Conservation (phyloP, 2,797 vertebrate species). For the Oceanodroma leucorhoa region DNA sequence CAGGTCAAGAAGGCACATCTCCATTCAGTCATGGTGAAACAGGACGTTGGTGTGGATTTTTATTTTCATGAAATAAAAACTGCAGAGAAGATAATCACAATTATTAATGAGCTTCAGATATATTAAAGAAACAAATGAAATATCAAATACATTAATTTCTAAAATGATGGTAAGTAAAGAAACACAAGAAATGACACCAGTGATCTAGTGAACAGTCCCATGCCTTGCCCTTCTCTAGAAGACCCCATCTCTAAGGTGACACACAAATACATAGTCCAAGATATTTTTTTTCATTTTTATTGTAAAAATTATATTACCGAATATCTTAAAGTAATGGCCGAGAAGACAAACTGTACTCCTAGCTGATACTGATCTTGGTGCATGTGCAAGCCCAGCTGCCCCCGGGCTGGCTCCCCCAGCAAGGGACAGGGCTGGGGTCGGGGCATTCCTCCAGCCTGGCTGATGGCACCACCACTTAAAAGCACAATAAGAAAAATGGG, state of each 20-base stretch:
- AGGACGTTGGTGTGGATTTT: not conserved
- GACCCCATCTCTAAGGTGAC: not conserved
- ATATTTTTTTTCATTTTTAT: not conserved
- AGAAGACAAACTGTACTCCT: not conserved
- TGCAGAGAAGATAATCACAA: not conserved
- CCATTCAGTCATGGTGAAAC: not conserved
- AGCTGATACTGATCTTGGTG: not conserved
- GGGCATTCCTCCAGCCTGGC: not conserved
- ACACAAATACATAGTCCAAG: fast-evolving
- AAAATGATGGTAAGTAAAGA: not conserved
- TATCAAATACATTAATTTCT: not conserved
- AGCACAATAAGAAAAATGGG: not conserved
- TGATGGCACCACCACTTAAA: not conserved
- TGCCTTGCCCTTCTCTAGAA: not conserved
- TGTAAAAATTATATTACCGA: not conserved
- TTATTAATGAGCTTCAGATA: not conserved
- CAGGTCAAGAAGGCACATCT: not conserved
- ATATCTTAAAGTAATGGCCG: not conserved
- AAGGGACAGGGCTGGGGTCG: not conserved
- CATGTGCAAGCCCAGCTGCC: not conserved
- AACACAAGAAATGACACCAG: not conserved
- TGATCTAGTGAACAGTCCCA: not conserved
- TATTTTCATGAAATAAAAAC: not conserved
- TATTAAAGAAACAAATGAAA: not conserved
- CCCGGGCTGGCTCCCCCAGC: fast-evolving